Evolutionary conservation across 2,113 vertebrate species (phyloP).

Genomic region (Corythaeola cristata): DNA sequence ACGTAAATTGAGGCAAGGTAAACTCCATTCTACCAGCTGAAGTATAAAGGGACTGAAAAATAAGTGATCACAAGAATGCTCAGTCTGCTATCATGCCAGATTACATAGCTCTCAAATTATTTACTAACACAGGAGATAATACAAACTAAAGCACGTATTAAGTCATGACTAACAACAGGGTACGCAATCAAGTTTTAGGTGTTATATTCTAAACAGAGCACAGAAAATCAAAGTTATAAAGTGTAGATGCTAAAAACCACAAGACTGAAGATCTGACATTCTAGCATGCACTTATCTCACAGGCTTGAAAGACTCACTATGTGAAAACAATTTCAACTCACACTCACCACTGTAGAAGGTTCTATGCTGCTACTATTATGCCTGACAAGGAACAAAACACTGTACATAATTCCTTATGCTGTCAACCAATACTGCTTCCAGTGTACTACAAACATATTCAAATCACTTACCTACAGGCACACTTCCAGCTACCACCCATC

Average conservation of each 20-base stretch:
- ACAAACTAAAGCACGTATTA: not conserved
- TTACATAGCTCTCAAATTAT: not conserved
- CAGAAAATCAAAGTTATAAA: not conserved
- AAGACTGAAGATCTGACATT: not conserved
- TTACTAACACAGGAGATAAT: not conserved
- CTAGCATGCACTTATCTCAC: not conserved
- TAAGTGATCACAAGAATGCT: not conserved
- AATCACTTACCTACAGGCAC: not conserved
- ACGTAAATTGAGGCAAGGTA: not conserved
- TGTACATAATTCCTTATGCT: not conserved
- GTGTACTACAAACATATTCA: not conserved
- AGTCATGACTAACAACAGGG: not conserved
- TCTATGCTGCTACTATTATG: not conserved
- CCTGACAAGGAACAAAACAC: not conserved
- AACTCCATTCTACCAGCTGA: not conserved
- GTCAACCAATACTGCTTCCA: not conserved
- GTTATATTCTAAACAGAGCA: not conserved
- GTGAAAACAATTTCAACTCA: not conserved
- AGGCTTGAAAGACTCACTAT: not conserved
- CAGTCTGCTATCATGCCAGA: not conserved
- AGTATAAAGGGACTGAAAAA: not conserved
- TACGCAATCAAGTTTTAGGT: not conserved
- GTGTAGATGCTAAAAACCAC: not conserved
- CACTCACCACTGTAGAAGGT: not conserved
- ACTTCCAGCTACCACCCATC: not conserved